Base-by-base conservation (phyloP, 2,797 vertebrate genomes). In the Chaunax sp. region DNA sequence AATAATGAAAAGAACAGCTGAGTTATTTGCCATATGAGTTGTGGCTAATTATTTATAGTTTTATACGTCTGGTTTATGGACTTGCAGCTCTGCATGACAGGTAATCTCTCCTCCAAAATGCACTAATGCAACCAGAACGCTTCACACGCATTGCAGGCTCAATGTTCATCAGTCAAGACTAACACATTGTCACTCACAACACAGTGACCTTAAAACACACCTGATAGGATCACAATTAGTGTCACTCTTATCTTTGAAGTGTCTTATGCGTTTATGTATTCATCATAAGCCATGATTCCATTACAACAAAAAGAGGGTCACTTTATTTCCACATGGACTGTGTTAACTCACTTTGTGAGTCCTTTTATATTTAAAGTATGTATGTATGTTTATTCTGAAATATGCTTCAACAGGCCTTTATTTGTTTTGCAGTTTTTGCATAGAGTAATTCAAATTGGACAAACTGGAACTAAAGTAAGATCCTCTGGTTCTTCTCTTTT, bases 1-100 rank as follows among this genome's bases (percentile, higher is more conserved):
- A 73, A 66, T 67, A 75, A 78, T 77, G 64, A 56, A 60, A 72
- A 59, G 38, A 64, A 52, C 47, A 51, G 45, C 55, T 59, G 20
- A 59, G 53, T 71, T 56, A 50, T 64, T 77, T 54, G 28, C 45
- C 35, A 5, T 52, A n/a, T 54, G 18, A 49, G 33, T 69, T 78
- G 61, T 64, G 9, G 6, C 1, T 60, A 60, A 66, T 63, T 30
- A 60, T 72, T 63, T n/a, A 14, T 13, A 19, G 7, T 30, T 58
- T 58, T 45, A 20, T 16, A 43, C n/a, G 14, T 10, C 10, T 10
- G 33, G 8, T 11, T 35, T 35, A 35, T 35, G 33, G 10, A 35
- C 12, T 11, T 35, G 33, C 3, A 35, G 38, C n/a, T 26, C 25
- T 41, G 41, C 4, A 44, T 16, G 33, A 37, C 11, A 35, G 12